These are phyloP conservation scores for Spondyliosoma cantharus DNA, from an alignment of 2,797 vertebrate genomes.

Conservation along the genomic window DNA sequence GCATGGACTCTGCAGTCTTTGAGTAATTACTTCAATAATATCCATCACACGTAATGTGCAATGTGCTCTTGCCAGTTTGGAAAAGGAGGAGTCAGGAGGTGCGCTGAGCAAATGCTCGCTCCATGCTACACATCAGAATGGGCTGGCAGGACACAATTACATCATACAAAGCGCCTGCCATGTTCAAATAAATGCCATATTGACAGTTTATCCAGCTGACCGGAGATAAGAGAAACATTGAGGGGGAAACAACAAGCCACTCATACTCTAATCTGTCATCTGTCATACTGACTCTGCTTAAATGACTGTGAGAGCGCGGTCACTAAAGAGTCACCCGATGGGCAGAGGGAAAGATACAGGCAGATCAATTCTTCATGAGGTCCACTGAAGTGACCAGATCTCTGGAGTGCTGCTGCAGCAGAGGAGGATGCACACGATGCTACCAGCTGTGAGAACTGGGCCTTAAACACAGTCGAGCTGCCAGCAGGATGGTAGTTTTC, in stretches of 20 bases:
- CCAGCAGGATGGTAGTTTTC: slow-evolving; percentile 19
- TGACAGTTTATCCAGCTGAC: slow-evolving; percentile 37
- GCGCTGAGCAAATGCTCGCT: slow-evolving; percentile 34
- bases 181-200: slow-evolving; percentile 55
- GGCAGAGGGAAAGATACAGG: slow-evolving; percentile 67
- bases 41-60: slow-evolving; percentile 9
- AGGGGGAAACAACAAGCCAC: slow-evolving; percentile 30
- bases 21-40: slow-evolving; percentile 24
- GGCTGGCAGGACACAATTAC: slow-evolving; percentile 25
- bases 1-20: neutral
- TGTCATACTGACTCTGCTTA: slow-evolving; percentile 57
- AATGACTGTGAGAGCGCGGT: slow-evolving; percentile 65
- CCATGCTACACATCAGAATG: slow-evolving; percentile 34
- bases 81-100: slow-evolving; percentile 11
- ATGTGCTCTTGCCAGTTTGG: slow-evolving; percentile 21
- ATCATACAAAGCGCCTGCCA: slow-evolving; percentile 43
- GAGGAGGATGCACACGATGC: slow-evolving; percentile 57
- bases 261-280: slow-evolving; percentile 60
- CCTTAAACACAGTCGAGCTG: slow-evolving; percentile 12
- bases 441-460: slow-evolving; percentile 67
- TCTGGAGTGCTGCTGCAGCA: slow-evolving; percentile 61
- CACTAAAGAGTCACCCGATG: slow-evolving; percentile 60
- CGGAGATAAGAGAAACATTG: slow-evolving; percentile 40
- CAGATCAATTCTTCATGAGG: slow-evolving; percentile 80
- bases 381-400: slow-evolving; percentile 69